Evolutionary conservation across 2,797 vertebrate genomes (phyloP), one percentile per base, ranked within the genome.

Genomic region (Cyprinodon diabolis): DNA sequence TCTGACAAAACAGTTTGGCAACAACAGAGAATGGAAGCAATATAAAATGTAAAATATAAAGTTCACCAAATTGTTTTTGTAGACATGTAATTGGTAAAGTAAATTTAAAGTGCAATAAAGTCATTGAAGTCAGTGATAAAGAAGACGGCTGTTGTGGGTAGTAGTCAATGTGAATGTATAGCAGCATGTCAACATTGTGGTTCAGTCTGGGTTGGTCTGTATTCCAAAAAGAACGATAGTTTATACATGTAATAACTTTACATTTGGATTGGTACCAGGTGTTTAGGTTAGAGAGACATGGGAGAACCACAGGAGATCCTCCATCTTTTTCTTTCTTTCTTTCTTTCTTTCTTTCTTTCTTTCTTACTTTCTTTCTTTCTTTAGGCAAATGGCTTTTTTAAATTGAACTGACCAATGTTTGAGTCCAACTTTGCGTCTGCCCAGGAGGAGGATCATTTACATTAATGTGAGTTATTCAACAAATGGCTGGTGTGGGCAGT

Each of bases 261-360:
- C 85, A 78, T 80, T 89, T 82, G 72, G 85, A 91, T 92, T 92
- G 86, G 79, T 89, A 87, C 83, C 85, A 90, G 89, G 87, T 90
- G 86, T 87, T 77, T 76, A 80, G 82, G 69, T 75, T 77, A 83
- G 79, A 78, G 4, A 43, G 17, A 86, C 25, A 9, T 84, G 68
- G 77, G 72, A 85, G 80, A 83, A 82, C 84, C 70, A 68, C 65
- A 86, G 19, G 51, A 43, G 40, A 43, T 8, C 7, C 40, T 43
- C 7, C 40, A 1, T 55, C 7, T n/a, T 15, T 54, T 19, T 54
- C 52, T 54, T 7, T 54, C 21, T 54, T 19, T 54, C 52, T 25
- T 2, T n/a, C 14, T 54, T 19, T 60, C 62, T 66, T 47, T 48
- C 62, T 40, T 40, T 63, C 60, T 43, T 13, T 65, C 62, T 65